Conservation (phyloP, 2,888 invertebrate species). For the Tetragonisca angustula region DNA sequence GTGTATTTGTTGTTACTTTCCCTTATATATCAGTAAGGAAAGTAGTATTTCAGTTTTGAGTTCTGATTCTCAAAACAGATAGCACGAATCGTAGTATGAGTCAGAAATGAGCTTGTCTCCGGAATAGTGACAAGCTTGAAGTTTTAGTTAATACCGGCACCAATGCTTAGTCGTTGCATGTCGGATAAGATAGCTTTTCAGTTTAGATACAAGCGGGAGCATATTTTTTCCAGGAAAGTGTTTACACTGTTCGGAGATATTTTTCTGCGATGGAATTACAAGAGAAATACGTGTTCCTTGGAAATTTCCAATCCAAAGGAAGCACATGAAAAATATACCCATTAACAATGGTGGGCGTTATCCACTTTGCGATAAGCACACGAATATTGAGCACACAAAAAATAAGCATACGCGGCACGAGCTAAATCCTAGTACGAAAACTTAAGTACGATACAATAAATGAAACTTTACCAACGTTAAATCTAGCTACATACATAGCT, state of each 20-base stretch:
- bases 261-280: conserved; percentile 16
- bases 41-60: not conserved
- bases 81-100: not conserved
- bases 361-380: not conserved
- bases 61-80: not conserved
- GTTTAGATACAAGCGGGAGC: not conserved
- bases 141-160: conserved; percentile 4
- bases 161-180: not conserved
- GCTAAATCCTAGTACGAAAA: conserved; percentile 67
- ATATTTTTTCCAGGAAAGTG: conserved; percentile 16
- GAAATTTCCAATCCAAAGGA: conserved; percentile 3
- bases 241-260: conserved; percentile 11
- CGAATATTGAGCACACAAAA: not conserved
- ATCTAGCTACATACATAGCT: not conserved
- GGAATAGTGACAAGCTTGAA: not conserved
- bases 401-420: not conserved
- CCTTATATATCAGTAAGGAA: not conserved
- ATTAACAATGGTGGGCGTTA: not conserved
- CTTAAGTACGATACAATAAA: conserved; percentile 57
- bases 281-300: conserved; percentile 15
- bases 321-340: conserved; percentile 10
- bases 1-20: not conserved
- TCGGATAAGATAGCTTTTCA: conserved; percentile 8
- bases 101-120: not conserved
- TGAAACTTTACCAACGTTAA: not conserved